Conservation (phyloP, 2,797 vertebrate species). For the Xyrichtys novacula region DNA sequence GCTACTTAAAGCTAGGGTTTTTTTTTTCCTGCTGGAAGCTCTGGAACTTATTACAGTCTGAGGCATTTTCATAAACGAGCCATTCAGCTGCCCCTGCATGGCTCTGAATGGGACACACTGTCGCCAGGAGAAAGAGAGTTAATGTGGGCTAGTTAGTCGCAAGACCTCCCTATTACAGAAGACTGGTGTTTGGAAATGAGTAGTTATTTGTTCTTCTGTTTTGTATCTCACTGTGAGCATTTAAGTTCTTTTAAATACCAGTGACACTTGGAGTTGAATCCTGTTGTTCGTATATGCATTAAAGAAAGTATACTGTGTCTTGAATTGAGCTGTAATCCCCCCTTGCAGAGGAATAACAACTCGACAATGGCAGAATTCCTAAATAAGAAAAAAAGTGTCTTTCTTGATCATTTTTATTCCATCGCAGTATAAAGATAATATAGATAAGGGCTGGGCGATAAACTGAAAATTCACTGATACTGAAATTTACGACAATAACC, state of each 20-base stretch:
- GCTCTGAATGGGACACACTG: constrained; percentile 84
- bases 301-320: neutral
- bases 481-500: too few species aligned
- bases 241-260: constrained; percentile 9
- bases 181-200: constrained; percentile 49
- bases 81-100: constrained; percentile 79
- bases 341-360: neutral
- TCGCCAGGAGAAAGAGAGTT: constrained; percentile 78
- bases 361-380: constrained; percentile 7
- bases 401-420: too few species aligned
- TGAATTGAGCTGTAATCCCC: neutral
- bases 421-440: too few species aligned
- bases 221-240: constrained; percentile 21
- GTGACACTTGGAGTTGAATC: neutral
- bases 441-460: too few species aligned
- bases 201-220: constrained; percentile 36
- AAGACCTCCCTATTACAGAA: constrained; percentile 64
- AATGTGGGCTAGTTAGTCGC: constrained; percentile 75
- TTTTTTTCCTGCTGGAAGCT: constrained; percentile 65
- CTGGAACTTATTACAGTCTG: constrained; percentile 86
- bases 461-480: too few species aligned
- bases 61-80: constrained; percentile 83
- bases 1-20: constrained; percentile 63
- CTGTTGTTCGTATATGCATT: neutral
- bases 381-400: neutral